Conservation (phyloP, 2,888 invertebrate species). For the Thymelicus lineola region DNA sequence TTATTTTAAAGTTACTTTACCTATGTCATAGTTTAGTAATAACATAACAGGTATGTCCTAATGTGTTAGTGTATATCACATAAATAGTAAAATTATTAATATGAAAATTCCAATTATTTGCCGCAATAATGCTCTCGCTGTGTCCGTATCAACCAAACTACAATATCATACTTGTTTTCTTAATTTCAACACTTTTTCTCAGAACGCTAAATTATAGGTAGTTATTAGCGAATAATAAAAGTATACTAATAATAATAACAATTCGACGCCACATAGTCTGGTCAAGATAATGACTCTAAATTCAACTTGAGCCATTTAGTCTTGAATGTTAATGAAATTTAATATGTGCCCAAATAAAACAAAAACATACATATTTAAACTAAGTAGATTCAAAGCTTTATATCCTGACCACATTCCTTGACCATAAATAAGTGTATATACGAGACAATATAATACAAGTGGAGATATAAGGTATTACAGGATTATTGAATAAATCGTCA, state of each 20-base stretch:
- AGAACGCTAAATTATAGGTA: neutral
- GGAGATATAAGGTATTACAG: conserved; percentile 54
- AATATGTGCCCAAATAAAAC: conserved; percentile 38
- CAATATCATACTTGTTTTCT: too few relatives aligned
- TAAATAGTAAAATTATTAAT: too few relatives aligned
- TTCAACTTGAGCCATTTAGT: conserved; percentile 56
- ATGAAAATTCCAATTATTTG: too few relatives aligned
- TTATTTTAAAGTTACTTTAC: too few relatives aligned
- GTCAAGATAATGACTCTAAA: conserved; percentile 57
- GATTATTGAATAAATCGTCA: conserved; percentile 61
- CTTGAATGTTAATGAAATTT: conserved; percentile 58
- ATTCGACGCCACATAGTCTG: conserved; percentile 59
- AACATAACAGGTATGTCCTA: too few relatives aligned
- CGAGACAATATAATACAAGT: conserved; percentile 47
- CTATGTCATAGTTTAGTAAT: too few relatives aligned
- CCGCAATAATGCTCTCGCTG: too few relatives aligned
- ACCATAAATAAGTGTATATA: conserved; percentile 11
- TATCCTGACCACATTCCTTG: conserved; percentile 10
- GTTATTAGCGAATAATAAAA: conserved; percentile 6
- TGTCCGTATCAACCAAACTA: too few relatives aligned
- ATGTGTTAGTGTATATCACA: too few relatives aligned
- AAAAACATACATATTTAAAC: conserved; percentile 39
- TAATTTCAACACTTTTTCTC: neutral
- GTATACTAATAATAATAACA: conserved; percentile 22
- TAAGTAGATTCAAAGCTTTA: conserved; percentile 12